A percentile compares a stretch with the other conserved stretches of the same genome.
phyloP scores from a whole-genome alignment of 2,113 vertebrate genomes.

The Pelobates fuscus region DNA sequence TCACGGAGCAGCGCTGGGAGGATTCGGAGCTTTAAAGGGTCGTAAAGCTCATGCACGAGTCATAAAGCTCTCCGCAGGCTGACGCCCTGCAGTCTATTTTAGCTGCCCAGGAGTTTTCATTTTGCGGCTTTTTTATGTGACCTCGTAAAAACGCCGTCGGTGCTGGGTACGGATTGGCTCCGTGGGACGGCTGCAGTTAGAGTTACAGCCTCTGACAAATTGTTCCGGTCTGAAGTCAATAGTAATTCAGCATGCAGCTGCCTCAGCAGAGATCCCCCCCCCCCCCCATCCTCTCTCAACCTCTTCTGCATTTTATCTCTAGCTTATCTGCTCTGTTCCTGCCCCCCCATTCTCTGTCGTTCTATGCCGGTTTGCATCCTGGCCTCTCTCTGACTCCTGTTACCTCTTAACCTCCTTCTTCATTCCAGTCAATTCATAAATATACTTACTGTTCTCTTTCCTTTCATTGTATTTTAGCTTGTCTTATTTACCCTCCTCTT shows the following conservation, averaged over 20 bases:
- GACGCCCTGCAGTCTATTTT: slow-evolving; percentile 81
- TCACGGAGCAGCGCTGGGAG: slow-evolving; percentile 56
- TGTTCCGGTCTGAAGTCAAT: slow-evolving; percentile 77
- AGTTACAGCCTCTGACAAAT: slow-evolving; percentile 81
- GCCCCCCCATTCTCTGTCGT: slow-evolving; percentile 26
- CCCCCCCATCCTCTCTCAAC: not conserved
- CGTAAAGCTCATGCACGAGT: slow-evolving; percentile 80
- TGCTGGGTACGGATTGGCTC: slow-evolving; percentile 71
- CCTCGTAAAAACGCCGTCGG: slow-evolving; percentile 74
- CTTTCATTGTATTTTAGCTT: no score
- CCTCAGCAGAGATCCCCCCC: not conserved
- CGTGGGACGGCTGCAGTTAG: slow-evolving; percentile 76
- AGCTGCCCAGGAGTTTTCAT: slow-evolving; percentile 85
- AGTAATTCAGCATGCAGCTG: slow-evolving; percentile 58
- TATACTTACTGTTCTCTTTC: no score
- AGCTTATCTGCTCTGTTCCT: not conserved
- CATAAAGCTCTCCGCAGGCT: slow-evolving; percentile 81
- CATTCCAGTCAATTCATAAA: not conserved
- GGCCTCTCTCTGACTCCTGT: not conserved
- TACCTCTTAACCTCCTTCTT: not conserved
- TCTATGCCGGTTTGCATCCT: not conserved
- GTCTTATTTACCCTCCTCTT: not conserved
- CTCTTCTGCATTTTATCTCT: slow-evolving; percentile 1
- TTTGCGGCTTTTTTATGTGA: slow-evolving; percentile 82
- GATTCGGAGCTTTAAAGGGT: slow-evolving; percentile 77